Conservation (phyloP, 2,888 invertebrate species). For the Disparrhopalites patrizii region DNA sequence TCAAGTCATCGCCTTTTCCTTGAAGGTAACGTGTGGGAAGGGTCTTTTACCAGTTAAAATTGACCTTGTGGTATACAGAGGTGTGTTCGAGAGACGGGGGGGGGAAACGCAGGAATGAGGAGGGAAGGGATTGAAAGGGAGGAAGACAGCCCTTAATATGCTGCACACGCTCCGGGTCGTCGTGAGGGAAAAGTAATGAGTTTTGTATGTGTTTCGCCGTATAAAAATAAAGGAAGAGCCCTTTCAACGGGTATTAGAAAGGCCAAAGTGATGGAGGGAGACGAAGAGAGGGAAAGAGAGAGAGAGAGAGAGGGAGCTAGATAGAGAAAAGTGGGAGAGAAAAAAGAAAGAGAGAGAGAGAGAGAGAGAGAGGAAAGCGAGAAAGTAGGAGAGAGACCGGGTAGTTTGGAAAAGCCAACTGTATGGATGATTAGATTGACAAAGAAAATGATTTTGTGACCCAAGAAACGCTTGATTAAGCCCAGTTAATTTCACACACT, state of each 20-base stretch:
- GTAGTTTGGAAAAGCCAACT: not conserved
- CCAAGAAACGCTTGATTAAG: constrained; percentile 25
- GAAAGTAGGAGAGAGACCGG: not conserved
- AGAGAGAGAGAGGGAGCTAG: not conserved
- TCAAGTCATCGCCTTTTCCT: too few species aligned
- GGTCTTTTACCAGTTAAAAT: too few species aligned
- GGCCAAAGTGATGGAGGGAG: not conserved
- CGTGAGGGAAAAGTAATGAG: not conserved
- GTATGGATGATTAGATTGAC: constrained; percentile 21
- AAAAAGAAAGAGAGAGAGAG: not conserved
- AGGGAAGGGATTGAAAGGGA: not conserved
- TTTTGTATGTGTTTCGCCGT: not conserved
- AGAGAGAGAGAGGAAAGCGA: not conserved
- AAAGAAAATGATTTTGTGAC: constrained; percentile 26
- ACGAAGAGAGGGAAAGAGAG: not conserved
- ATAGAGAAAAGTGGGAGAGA: not conserved
- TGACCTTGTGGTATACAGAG: too few species aligned
- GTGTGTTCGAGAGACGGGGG: too few species aligned
- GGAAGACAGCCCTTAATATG: not conserved
- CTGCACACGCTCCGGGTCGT: not conserved
- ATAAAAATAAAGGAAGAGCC: too few species aligned
- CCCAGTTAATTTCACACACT: constrained; percentile 28
- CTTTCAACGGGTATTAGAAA: not conserved
- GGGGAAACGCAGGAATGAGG: too few species aligned
- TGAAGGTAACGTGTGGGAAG: too few species aligned